Base-by-base conservation (phyloP, 2,113 vertebrate genomes). In the Caranx ignobilis region DNA sequence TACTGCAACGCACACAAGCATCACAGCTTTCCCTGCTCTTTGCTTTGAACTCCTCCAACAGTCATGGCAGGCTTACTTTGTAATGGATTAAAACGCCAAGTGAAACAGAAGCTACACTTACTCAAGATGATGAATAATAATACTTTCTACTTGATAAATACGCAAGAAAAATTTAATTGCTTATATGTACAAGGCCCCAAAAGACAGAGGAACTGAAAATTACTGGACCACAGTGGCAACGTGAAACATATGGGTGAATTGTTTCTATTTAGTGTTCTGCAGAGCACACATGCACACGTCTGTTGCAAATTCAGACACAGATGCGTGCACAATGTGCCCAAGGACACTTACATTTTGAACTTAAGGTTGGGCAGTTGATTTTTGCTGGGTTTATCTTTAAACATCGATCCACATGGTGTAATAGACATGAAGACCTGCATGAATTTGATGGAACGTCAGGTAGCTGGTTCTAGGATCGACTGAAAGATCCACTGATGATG, bases 61-160 rank as follows among this genome's bases (percentile, higher is more conserved):
- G 34, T 77, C 56, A 54, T 62, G 69, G 55, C 35, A 5, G 43
- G 11, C 54, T 79, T 71, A 68, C 71, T 82, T 83, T 87, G 74
- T 81, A 85, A 82, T 76, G 66, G 76, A 91, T 84, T 85, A 63
- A 87, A 81, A 81, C 11, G 37, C 73, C 83, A 84, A 84, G 65
- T 81, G 71, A 84, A 81, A 77, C 83, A 84, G 83, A 89, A 86
- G 77, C 79, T 21, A 67, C 75, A 77, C 71, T 90, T 85, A 81
- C 70, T 91, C 88, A 88, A 74, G 37, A 86, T 88, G 88, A 88
- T 87, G 74, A 88, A 92, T 81, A 81, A 85, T 79, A 79, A 81
- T 54, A 73, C 4, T 71, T 82, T 79, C 45, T 71, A 37, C 83
- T 84, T 86, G 73, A 86, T 87, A 89, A 90, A 87, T 73, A 88